These are phyloP conservation scores for Apotomis capreana DNA, from an alignment of 2,888 invertebrate genomes.

Conservation along the genomic window DNA sequence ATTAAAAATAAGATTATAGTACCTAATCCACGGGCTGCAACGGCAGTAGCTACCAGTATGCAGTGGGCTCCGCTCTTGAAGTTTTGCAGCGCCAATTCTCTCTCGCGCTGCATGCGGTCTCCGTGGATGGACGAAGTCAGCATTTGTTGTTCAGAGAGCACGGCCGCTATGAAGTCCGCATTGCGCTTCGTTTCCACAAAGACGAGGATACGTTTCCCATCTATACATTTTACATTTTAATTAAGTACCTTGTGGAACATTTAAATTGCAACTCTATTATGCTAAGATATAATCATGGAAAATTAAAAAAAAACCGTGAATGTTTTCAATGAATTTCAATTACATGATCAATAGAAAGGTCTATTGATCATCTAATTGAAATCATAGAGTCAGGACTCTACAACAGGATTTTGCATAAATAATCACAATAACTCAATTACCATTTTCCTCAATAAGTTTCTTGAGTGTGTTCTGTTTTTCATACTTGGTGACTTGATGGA, in stretches of 20 bases:
- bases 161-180: slow-evolving; percentile 94
- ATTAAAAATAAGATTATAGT: slow-evolving; percentile 16
- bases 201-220: slow-evolving; percentile 86
- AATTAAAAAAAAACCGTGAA: no score
- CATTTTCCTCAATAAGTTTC: slow-evolving; percentile 85
- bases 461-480: slow-evolving; percentile 90
- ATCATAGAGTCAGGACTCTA: no score
- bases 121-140: slow-evolving; percentile 99
- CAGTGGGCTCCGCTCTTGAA: slow-evolving; percentile 90
- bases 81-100: slow-evolving; percentile 96
- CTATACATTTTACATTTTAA: slow-evolving; percentile 49
- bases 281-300: no score
- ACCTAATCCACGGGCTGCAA: slow-evolving; percentile 96
- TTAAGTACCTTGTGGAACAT: neutral
- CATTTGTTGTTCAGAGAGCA: slow-evolving; percentile 89
- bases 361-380: no score
- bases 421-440: slow-evolving; percentile 50
- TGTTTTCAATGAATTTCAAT: no score
- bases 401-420: no score
- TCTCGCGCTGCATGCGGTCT: slow-evolving; percentile 96
- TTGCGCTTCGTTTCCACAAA: slow-evolving; percentile 96
- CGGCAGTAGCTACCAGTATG: slow-evolving; percentile 96
- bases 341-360: no score
- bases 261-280: no score
- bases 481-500: slow-evolving; percentile 86